phyloP scores from a whole-genome alignment of 2,888 invertebrate species.

The Parascotia fuliginaria region DNA sequence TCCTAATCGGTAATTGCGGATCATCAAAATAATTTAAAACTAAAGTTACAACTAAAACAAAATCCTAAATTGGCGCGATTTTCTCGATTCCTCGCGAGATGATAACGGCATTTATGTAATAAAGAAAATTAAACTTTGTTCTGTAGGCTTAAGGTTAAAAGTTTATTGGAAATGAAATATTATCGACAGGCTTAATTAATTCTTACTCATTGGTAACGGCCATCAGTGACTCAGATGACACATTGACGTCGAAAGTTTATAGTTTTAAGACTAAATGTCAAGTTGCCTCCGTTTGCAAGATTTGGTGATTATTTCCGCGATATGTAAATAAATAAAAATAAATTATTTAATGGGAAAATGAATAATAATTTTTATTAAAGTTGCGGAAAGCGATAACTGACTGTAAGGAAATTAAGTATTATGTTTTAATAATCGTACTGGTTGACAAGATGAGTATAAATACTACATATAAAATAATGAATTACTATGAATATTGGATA shows the following conservation, averaged over 20 bases:
- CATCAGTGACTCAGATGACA: slow-evolving; percentile 66
- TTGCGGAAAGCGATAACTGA: background rate
- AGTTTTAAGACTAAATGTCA: slow-evolving; percentile 30
- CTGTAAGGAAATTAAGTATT: background rate
- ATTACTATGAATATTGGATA: too few species aligned
- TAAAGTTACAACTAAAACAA: slow-evolving; percentile 62
- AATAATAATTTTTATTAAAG: slow-evolving; percentile 5
- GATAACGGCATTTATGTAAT: slow-evolving; percentile 62
- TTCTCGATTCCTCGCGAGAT: slow-evolving; percentile 60
- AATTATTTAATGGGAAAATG: slow-evolving; percentile 16
- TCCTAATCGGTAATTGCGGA: slow-evolving; percentile 39
- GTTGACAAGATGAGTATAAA: too few species aligned
- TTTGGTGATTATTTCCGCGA: slow-evolving; percentile 27
- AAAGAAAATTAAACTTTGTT: slow-evolving; percentile 53
- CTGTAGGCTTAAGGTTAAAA: slow-evolving; percentile 46
- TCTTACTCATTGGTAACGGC: slow-evolving; percentile 80
- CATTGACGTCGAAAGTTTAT: slow-evolving; percentile 45
- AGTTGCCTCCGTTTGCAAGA: slow-evolving; percentile 16
- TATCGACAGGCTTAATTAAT: slow-evolving; percentile 77
- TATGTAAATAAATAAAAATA: slow-evolving; percentile 13
- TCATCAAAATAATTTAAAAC: slow-evolving; percentile 44
- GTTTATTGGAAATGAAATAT: slow-evolving; percentile 43
- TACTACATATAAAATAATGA: too few species aligned
- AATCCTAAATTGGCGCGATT: slow-evolving; percentile 74
- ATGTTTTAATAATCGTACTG: background rate